Base-by-base conservation (phyloP, 2,113 vertebrate species). In the Toxotes jaculatrix region DNA sequence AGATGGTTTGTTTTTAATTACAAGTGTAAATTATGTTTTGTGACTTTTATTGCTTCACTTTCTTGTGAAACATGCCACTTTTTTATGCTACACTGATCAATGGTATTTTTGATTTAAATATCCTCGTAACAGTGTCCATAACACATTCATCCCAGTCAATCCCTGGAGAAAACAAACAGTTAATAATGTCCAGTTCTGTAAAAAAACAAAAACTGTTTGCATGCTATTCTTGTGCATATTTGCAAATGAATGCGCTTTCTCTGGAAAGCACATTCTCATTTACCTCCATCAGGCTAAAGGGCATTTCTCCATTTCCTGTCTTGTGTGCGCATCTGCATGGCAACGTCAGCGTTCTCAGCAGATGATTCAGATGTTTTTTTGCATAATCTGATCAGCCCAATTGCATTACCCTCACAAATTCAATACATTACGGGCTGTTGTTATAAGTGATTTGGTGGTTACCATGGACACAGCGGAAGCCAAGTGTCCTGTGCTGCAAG, bases 381-480 rank as follows among this genome's bases (percentile, higher is more conserved):
- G 76, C 89, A 91, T 93, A 94, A 95, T 93, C 87, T 87, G 87
- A 95, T 95, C 91, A 92, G 77, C 60, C 34, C 85, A 94, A 95
- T 94, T 86, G 87, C 89, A 94, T 95, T 94, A 95, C 45, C 66
- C 51, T 79, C 61, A 65, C 82, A 91, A 95, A 95, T 90, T 87
- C 69, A 92, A 95, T 95, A 90, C 82, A 85, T 88, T 86, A 83
- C 55, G 43, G 6, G 34, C 78, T 80, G 77, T 81, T 82, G 84
- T 77, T 64, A 36, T 71, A 70, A 62, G 55, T 82, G 86, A 93
- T 89, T 90, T 87, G 88, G 51, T 40, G 76, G 94, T 94, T 89
- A 62, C 93, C 92, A 84, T 90, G 87, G 94, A 74, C 60, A 85
- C 91, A 69, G 83, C 75, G 62, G 89, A 94, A 87, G 84, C 83